Evolutionary conservation across 2,797 vertebrate species (phyloP), one percentile per base, ranked within the genome.

Genomic region (Ispidina picta): DNA sequence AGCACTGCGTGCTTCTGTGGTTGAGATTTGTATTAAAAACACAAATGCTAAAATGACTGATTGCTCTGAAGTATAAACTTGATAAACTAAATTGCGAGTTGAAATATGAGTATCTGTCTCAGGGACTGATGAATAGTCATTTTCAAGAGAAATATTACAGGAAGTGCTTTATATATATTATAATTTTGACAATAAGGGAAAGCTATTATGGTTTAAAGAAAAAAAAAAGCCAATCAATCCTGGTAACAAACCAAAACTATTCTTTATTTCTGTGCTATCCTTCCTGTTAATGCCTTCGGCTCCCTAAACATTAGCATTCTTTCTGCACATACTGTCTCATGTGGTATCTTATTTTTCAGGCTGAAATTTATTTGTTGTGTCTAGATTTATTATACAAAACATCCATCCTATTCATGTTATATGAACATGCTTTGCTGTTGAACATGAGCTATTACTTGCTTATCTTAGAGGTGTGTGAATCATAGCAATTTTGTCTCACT

Each of bases 151-250:
- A 95, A 94, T 95, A 95, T 93, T 94, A 94, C 88, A 89, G 93
- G 93, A 95, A 95, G 91, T 91, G 87, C 89, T 94, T 95, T 94
- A 95, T 89, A 96, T 94, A 96, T 93, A 96, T 95, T 95, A 92
- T 91, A 64, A 92, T 92, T 95, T 88, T 94, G 93, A 95, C 92
- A 96, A 95, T 95, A 94, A 95, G 81, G 83, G 89, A 96, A 94
- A 83, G 81, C 95, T 90, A 94, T 94, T 96, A 95, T 69, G 83
- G 83, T 95, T 95, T 95, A 95, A 94, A 96, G 89, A 94, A 94
- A 93, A 94, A 93, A 93, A 91, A 90, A 84, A 95, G 64, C 85
- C 77, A 95, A 96, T 95, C 92, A 95, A 96, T 95, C 91, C 88
- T 69, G 46, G 65, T 93, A 95, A 95, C 86, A 96, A 94, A 94